Evolutionary conservation across 2,797 vertebrate genomes (phyloP).

Genomic region (Anas acuta): DNA sequence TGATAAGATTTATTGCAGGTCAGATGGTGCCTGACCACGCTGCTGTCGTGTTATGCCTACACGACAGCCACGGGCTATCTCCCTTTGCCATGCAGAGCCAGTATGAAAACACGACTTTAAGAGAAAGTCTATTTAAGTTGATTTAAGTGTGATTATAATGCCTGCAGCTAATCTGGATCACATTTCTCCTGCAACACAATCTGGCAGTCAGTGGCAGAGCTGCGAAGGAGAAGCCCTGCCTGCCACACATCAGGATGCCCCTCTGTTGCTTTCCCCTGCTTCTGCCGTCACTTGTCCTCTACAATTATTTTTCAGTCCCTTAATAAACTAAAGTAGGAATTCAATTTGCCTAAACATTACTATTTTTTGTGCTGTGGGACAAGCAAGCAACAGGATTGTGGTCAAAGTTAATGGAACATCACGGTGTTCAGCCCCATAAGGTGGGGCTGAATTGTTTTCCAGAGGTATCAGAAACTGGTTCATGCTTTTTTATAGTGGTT

Average conservation of each 20-base stretch:
- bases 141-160: background rate
- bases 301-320: background rate
- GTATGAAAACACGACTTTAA: background rate
- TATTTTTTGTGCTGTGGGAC: background rate
- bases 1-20: background rate
- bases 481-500: background rate
- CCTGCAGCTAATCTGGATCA: background rate
- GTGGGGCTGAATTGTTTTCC: background rate
- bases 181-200: accelerated
- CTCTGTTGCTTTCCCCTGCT: background rate
- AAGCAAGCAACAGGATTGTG: background rate
- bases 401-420: background rate
- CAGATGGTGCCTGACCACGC: background rate
- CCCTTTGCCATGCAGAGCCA: background rate
- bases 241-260: accelerated
- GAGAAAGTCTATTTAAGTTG: background rate
- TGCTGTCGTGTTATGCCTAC: background rate
- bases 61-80: background rate
- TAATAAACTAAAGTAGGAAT: background rate
- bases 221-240: background rate
- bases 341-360: background rate
- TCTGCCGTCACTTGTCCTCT: background rate
- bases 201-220: background rate
- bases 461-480: background rate
- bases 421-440: background rate